A percentile compares a stretch with the other conserved stretches of the same genome.
phyloP scores from a whole-genome alignment of 37 sponge, comb jelly and placozoan species.

The Amphimedon queenslandica region DNA sequence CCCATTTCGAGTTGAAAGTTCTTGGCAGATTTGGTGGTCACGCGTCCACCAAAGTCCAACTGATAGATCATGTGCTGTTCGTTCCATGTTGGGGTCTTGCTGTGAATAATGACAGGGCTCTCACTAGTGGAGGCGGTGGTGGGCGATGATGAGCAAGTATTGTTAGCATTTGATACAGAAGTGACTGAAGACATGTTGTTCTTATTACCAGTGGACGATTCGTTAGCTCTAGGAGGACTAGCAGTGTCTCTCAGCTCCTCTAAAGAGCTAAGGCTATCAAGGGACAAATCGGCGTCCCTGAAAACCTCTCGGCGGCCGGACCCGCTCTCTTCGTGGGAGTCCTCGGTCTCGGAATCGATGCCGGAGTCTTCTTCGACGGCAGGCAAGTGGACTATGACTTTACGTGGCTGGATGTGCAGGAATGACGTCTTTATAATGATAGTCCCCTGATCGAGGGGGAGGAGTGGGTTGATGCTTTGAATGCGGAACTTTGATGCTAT shows the following conservation, averaged over 20 bases:
- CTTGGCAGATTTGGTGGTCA: conserved; percentile 91
- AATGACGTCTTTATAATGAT: conserved; percentile 83
- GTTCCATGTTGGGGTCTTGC: conserved; percentile 91
- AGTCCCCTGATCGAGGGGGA: conserved; percentile 69
- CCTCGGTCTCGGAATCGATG: conserved; percentile 57
- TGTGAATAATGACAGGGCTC: conserved; percentile 68
- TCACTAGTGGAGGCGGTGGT: conserved; percentile 27
- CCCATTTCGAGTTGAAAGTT: conserved; percentile 88
- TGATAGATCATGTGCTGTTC: conserved; percentile 93
- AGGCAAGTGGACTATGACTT: conserved; percentile 69
- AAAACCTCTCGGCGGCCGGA: conserved; percentile 43
- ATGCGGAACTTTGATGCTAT: conserved; percentile 88
- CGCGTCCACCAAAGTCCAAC: conserved; percentile 92
- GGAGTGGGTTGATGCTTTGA: conserved; percentile 47
- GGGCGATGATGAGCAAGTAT: not conserved
- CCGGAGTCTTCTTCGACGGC: conserved; percentile 71
- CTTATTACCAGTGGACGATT: not conserved
- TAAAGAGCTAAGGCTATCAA: conserved; percentile 54
- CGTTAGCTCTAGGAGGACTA: conserved; percentile 1
- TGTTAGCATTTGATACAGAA: not conserved
- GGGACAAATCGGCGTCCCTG: conserved; percentile 21
- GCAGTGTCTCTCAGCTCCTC: conserved; percentile 19
- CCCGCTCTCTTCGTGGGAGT: conserved; percentile 22
- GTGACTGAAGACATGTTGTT: not conserved
- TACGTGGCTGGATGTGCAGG: conserved; percentile 89